These are phyloP conservation scores for Stichodactyla helianthus DNA, from an alignment of 64 coral and sea anemone genomes.

Conservation along the genomic window DNA sequence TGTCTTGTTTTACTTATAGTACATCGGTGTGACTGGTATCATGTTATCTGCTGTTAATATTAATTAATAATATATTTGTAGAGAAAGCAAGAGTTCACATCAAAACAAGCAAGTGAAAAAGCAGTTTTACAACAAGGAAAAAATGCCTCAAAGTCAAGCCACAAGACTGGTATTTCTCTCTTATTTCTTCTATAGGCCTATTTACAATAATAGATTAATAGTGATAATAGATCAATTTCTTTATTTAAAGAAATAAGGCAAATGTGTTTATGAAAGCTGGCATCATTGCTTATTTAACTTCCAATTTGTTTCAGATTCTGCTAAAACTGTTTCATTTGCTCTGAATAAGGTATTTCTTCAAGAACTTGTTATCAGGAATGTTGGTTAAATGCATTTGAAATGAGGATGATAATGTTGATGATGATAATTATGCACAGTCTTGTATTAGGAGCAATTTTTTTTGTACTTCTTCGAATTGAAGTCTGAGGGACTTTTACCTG, in stretches of 20 bases:
- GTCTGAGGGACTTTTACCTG: too few species aligned
- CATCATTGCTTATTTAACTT: neutral
- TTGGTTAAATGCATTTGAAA: neutral
- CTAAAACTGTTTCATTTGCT: conserved; percentile 14
- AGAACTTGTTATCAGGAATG: neutral
- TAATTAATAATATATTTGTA: neutral
- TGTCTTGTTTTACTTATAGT: too few species aligned
- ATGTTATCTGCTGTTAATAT: neutral
- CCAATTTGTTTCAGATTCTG: neutral
- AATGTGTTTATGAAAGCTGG: too few species aligned
- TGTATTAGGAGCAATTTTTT: too few species aligned
- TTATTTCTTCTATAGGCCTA: too few species aligned
- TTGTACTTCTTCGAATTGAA: too few species aligned
- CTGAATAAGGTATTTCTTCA: neutral
- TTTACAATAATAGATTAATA: too few species aligned
- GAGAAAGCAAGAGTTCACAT: conserved; percentile 13
- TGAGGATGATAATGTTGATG: neutral
- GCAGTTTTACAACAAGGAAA: conserved; percentile 8
- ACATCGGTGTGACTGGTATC: too few species aligned
- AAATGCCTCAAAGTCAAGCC: neutral
- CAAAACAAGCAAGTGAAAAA: conserved; percentile 1
- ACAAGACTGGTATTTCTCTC: neutral
- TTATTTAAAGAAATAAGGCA: too few species aligned
- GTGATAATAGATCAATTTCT: too few species aligned
- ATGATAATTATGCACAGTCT: neutral